These are phyloP conservation scores for Agrotis exclamationis DNA, from an alignment of 2,888 invertebrate species.

Conservation along the genomic window DNA sequence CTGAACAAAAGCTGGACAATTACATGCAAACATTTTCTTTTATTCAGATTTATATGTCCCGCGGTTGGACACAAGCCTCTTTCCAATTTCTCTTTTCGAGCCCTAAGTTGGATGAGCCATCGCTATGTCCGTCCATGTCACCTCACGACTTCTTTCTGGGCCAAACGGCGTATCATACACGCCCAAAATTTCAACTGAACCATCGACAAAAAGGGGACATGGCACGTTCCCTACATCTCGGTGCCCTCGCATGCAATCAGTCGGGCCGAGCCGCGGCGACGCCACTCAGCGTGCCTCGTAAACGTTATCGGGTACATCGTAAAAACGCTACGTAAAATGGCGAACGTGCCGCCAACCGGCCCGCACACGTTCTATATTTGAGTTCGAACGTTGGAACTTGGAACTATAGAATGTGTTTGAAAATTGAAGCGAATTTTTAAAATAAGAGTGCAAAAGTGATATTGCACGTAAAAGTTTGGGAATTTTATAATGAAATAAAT, in stretches of 20 bases:
- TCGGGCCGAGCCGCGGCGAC: constrained; percentile 87
- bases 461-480: not conserved
- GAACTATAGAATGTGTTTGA: constrained; percentile 46
- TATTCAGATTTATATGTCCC: no score
- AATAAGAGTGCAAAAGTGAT: constrained; percentile 7
- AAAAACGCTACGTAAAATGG: constrained; percentile 89
- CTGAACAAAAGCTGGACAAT: not conserved
- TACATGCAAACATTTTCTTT: not conserved
- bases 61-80: no score
- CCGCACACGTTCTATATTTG: constrained; percentile 64
- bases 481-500: not conserved
- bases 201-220: constrained; percentile 43
- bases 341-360: constrained; percentile 79
- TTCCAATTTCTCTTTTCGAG: no score
- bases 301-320: constrained; percentile 90
- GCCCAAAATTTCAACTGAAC: not conserved
- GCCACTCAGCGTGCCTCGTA: constrained; percentile 89
- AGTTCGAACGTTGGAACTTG: constrained; percentile 54
- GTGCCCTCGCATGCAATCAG: constrained; percentile 86
- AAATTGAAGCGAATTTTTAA: constrained; percentile 24
- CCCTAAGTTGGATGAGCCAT: no score
- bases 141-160: no score
- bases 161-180: not conserved
- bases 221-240: constrained; percentile 51
- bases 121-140: no score